phyloP scores from a whole-genome alignment of 2,888 invertebrate genomes.

The Tenthredo notha region DNA sequence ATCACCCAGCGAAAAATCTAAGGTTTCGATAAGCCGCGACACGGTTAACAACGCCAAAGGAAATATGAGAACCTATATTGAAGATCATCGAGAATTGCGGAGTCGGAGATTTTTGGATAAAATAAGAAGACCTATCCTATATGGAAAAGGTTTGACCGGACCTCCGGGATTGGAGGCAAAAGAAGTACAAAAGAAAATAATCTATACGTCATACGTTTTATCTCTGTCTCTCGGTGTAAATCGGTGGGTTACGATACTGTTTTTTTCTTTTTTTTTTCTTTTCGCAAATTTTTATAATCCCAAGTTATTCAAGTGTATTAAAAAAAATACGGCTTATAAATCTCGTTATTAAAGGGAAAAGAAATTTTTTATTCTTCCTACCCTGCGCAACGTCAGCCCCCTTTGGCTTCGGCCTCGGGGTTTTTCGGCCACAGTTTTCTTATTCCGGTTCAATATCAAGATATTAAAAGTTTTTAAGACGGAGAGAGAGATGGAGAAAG shows the following conservation, averaged over 20 bases:
- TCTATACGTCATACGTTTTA: background rate
- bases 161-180: background rate
- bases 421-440: constrained; percentile 34
- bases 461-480: constrained; percentile 46
- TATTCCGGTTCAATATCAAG: constrained; percentile 43
- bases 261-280: background rate
- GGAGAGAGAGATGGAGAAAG: background rate
- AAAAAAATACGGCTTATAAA: background rate
- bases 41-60: background rate
- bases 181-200: background rate
- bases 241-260: background rate
- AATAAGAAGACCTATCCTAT: constrained; percentile 4
- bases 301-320: constrained; percentile 6
- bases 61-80: constrained; percentile 21
- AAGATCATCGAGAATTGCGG: background rate
- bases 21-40: constrained; percentile 31
- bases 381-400: background rate
- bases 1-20: constrained; percentile 36
- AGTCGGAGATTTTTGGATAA: background rate
- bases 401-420: background rate
- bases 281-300: background rate
- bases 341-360: background rate
- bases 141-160: constrained; percentile 18
- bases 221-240: background rate
- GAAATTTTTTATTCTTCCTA: no score